These are phyloP conservation scores for Apotomis turbidana DNA, from an alignment of 2,888 invertebrate species.

Conservation along the genomic window DNA sequence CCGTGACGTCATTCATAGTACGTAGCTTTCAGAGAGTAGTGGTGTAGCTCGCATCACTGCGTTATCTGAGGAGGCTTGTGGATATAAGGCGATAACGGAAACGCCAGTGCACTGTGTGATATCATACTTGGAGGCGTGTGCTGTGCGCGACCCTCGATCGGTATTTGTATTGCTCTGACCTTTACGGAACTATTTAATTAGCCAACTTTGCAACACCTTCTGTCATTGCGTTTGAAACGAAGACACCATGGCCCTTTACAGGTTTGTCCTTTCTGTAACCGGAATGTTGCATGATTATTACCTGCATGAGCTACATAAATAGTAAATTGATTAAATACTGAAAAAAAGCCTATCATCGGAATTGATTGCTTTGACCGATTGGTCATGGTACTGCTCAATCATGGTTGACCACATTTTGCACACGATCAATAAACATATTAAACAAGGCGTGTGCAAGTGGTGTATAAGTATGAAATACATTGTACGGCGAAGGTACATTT, in stretches of 20 bases:
- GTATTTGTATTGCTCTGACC: conserved; percentile 58
- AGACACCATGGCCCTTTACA: conserved; percentile 74
- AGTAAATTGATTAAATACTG: background rate
- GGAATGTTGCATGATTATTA: conserved; percentile 5
- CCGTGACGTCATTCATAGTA: conserved; percentile 81
- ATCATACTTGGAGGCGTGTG: conserved; percentile 77
- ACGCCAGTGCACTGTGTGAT: conserved; percentile 70
- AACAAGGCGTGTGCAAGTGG: conserved; percentile 12
- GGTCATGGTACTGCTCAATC: no score
- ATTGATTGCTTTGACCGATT: conserved; percentile 27
- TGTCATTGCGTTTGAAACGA: conserved; percentile 57
- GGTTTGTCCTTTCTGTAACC: conserved; percentile 52
- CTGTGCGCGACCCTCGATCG: conserved; percentile 63
- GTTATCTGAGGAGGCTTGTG: conserved; percentile 71
- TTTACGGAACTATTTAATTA: conserved; percentile 54
- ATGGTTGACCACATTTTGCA: conserved; percentile 35
- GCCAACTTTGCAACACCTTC: conserved; percentile 45
- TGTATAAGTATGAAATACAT: background rate
- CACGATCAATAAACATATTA: conserved; percentile 18
- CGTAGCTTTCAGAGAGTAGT: conserved; percentile 83
- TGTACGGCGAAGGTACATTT: no score
- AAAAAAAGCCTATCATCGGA: conserved; percentile 1
- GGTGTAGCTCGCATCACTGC: conserved; percentile 74
- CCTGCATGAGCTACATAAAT: background rate
- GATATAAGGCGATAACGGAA: conserved; percentile 77